Percentiles rank a stretch among this genome's conserved stretches.
Evolutionary conservation across 2,888 invertebrate species (phyloP).

Genomic region (Drosophila anomalata): DNA sequence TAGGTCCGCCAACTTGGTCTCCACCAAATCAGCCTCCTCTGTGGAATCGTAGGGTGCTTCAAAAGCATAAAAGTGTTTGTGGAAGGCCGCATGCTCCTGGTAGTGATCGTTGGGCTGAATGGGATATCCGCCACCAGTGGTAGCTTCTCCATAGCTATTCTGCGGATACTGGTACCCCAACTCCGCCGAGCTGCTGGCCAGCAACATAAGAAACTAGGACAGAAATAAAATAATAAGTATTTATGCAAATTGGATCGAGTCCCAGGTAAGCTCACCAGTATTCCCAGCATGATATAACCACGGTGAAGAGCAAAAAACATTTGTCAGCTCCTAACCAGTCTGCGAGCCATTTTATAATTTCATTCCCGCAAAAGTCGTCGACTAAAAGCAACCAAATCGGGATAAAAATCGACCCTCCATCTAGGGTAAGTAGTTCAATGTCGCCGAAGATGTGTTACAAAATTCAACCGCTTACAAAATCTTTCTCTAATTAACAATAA

Average conservation of each 20-base stretch:
- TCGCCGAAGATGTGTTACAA: slow-evolving; percentile 38
- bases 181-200: slow-evolving; percentile 55
- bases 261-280: slow-evolving; percentile 50
- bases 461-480: slow-evolving; percentile 20
- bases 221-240: neutral
- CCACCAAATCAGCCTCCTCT: slow-evolving; percentile 53
- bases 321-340: slow-evolving; percentile 31
- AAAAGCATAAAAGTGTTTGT: slow-evolving; percentile 76
- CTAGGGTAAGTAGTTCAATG: slow-evolving; percentile 68
- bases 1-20: slow-evolving; percentile 51
- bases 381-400: slow-evolving; percentile 39
- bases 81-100: slow-evolving; percentile 50
- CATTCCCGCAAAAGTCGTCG: slow-evolving; percentile 3
- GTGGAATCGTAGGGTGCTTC: slow-evolving; percentile 69
- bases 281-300: slow-evolving; percentile 57
- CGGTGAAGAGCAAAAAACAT: slow-evolving; percentile 35
- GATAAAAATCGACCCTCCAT: slow-evolving; percentile 28
- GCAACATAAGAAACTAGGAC: slow-evolving; percentile 49
- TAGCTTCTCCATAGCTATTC: slow-evolving; percentile 18
- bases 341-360: slow-evolving; percentile 62
- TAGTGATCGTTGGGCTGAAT: slow-evolving; percentile 29
- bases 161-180: slow-evolving; percentile 62
- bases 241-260: neutral
- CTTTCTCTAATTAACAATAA: slow-evolving; percentile 30
- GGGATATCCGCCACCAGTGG: neutral